phyloP scores from a whole-genome alignment of 2,797 vertebrate genomes.

The Champsocephalus esox region DNA sequence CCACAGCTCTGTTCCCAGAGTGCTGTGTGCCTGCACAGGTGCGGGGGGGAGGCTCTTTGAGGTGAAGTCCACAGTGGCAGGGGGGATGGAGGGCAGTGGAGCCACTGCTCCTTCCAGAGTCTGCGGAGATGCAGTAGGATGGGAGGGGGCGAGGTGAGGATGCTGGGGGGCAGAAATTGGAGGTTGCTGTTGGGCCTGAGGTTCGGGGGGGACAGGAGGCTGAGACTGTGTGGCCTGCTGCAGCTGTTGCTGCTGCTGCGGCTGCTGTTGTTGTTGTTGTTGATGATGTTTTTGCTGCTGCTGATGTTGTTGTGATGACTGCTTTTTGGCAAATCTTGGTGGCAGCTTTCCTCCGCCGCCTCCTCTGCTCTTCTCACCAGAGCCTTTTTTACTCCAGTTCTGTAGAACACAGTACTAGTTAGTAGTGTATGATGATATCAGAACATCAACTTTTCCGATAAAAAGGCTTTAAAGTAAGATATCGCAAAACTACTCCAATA shows the following conservation, averaged over 20 bases:
- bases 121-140: conserved; percentile 78
- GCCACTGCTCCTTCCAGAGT: conserved; percentile 80
- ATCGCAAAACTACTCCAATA: too few species aligned
- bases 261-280: conserved; percentile 65
- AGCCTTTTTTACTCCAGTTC: conserved; percentile 97
- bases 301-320: conserved; percentile 83
- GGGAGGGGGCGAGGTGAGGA: conserved; percentile 81
- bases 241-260: conserved; percentile 74
- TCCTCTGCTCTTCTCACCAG: conserved; percentile 92
- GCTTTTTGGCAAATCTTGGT: conserved; percentile 97
- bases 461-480: too few species aligned
- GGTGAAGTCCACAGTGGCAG: conserved; percentile 79
- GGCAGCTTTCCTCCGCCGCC: conserved; percentile 95
- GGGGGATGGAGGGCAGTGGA: conserved; percentile 70
- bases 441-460: too few species aligned
- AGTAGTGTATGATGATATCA: too few species aligned
- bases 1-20: conserved; percentile 94
- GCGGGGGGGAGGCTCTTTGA: conserved; percentile 86
- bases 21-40: conserved; percentile 83
- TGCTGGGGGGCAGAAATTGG: conserved; percentile 79
- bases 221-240: conserved; percentile 69
- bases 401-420: conserved; percentile 54
- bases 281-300: conserved; percentile 70
- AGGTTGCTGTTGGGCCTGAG: conserved; percentile 67
- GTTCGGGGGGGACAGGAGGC: conserved; percentile 57